Conservation (phyloP, 2,113 vertebrate species). For the Actinemys pallida region DNA sequence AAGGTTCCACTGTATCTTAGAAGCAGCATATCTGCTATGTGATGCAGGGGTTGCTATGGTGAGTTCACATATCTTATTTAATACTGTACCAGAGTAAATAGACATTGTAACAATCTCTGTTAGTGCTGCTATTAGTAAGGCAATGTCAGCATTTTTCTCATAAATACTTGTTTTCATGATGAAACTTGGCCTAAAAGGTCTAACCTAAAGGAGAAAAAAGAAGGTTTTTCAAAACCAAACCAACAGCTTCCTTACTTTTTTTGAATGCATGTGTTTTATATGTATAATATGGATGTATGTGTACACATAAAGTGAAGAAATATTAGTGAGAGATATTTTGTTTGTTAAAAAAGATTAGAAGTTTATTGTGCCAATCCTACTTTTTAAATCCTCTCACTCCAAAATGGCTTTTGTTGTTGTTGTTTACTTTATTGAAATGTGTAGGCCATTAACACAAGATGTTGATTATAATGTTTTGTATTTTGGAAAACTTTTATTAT, state of each 20-base stretch:
- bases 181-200: not conserved
- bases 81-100: conserved; percentile 74
- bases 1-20: conserved; percentile 53
- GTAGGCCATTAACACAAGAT: not conserved
- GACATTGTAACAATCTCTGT: conserved; percentile 3
- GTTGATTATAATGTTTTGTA: not conserved
- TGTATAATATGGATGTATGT: not conserved
- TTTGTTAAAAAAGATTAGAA: not conserved
- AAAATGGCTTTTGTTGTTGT: not conserved
- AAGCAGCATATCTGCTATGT: conserved; percentile 62
- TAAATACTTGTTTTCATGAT: conserved; percentile 60
- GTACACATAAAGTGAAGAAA: not conserved
- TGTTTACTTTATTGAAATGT: not conserved
- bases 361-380: not conserved
- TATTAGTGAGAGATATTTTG: not conserved
- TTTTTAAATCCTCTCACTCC: not conserved
- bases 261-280: not conserved
- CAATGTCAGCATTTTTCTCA: conserved; percentile 63
- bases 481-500: conserved; percentile 2
- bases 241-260: not conserved
- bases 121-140: conserved; percentile 29
- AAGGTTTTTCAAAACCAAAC: not conserved
- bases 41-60: conserved; percentile 67
- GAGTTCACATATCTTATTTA: conserved; percentile 69
- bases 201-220: not conserved